Percentiles rank a stretch among this genome's conserved stretches.
Conservation (phyloP, 2,797 vertebrate species). For the Rachycentron canadum region DNA sequence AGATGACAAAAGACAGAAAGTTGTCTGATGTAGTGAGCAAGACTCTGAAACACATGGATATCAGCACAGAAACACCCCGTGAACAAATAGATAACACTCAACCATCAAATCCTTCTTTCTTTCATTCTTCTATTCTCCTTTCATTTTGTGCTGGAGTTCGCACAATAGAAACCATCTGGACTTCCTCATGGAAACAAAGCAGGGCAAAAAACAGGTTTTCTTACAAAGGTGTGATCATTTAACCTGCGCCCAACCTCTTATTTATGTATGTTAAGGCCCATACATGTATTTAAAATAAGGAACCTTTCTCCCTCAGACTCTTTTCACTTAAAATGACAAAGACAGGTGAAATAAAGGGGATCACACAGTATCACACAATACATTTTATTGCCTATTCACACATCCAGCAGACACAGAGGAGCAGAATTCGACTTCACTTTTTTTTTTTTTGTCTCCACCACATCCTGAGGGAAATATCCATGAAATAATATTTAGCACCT, state of each 20-base stretch:
- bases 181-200: slow-evolving; percentile 12
- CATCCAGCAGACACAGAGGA: neutral
- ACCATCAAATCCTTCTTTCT: neutral
- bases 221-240: neutral
- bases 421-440: no score
- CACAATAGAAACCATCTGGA: slow-evolving; percentile 23
- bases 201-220: neutral
- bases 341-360: neutral
- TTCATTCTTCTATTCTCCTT: no score
- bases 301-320: neutral
- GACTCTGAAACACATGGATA: slow-evolving; percentile 9
- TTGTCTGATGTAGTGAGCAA: slow-evolving; percentile 8
- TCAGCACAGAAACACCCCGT: neutral
- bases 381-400: neutral
- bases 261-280: neutral
- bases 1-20: slow-evolving; percentile 1
- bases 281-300: neutral
- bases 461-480: no score
- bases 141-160: neutral
- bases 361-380: neutral
- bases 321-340: neutral
- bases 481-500: neutral
- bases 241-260: neutral
- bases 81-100: neutral
- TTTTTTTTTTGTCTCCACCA: neutral